Evolutionary conservation across 2,888 invertebrate genomes (phyloP).

Genomic region (Torymus aiolomorphi): DNA sequence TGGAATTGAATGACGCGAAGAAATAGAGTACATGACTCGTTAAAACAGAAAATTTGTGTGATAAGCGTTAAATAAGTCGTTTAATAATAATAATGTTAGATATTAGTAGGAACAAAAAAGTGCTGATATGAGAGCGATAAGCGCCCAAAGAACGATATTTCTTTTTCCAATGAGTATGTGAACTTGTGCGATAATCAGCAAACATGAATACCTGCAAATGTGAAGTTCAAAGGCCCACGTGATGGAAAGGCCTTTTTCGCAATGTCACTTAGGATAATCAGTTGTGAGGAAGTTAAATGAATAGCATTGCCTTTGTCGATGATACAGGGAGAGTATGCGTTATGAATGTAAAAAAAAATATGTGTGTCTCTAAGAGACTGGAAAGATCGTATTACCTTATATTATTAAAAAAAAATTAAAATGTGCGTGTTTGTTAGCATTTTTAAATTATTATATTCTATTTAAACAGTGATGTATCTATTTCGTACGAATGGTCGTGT

Average conservation of each 20-base stretch:
- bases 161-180: constrained; percentile 40
- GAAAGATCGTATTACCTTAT: constrained; percentile 33
- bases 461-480: constrained; percentile 37
- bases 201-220: constrained; percentile 52
- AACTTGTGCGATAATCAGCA: constrained; percentile 40
- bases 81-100: constrained; percentile 60
- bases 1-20: constrained; percentile 51
- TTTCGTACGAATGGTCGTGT: constrained; percentile 35
- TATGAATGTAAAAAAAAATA: constrained; percentile 23
- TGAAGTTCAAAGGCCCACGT: constrained; percentile 42
- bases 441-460: constrained; percentile 51
- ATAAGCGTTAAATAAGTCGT: constrained; percentile 63
- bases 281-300: constrained; percentile 45
- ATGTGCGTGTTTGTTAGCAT: constrained; percentile 50
- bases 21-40: constrained; percentile 28
- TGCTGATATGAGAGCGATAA: constrained; percentile 25
- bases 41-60: constrained; percentile 43
- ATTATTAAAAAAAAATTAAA: constrained; percentile 26
- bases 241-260: constrained; percentile 40
- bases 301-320: constrained; percentile 55
- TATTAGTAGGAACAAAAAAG: constrained; percentile 43
- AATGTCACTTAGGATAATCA: constrained; percentile 43
- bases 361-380: constrained; percentile 55
- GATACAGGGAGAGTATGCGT: constrained; percentile 52
- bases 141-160: constrained; percentile 30